Evolutionary conservation across 2,888 invertebrate genomes (phyloP).

Genomic region (Macropis europaea): DNA sequence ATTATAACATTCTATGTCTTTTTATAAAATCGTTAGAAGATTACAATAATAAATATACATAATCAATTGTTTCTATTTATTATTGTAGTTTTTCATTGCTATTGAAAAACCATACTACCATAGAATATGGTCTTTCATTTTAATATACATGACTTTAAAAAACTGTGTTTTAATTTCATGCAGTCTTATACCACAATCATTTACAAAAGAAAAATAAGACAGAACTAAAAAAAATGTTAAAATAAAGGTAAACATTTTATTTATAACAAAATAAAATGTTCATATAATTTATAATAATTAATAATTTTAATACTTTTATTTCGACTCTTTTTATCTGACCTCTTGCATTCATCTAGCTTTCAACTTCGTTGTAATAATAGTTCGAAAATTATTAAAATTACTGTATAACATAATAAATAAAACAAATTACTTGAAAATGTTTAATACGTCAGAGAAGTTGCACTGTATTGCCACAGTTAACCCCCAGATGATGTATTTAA

Average conservation of each 20-base stretch:
- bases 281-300: not conserved
- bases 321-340: not conserved
- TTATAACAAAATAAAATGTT: conserved; percentile 16
- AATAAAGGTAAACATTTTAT: conserved; percentile 10
- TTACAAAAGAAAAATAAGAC: not conserved
- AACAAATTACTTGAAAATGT: conserved; percentile 41
- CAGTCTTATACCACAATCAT: conserved; percentile 22
- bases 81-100: conserved; percentile 9
- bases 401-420: conserved; percentile 50
- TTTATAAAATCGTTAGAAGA: conserved; percentile 40
- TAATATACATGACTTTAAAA: not conserved
- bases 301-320: conserved; percentile 17
- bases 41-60: conserved; percentile 27
- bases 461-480: conserved; percentile 71
- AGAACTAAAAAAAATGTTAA: not conserved
- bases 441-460: conserved; percentile 72
- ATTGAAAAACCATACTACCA: not conserved
- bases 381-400: conserved; percentile 29
- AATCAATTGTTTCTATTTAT: conserved; percentile 9
- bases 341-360: not conserved
- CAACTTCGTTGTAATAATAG: conserved; percentile 13
- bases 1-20: conserved; percentile 34
- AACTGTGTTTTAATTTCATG: conserved; percentile 10
- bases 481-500: conserved; percentile 70
- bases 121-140: not conserved